Conservation (phyloP, 2,888 invertebrate species). For the Sinotaia quadrata region DNA sequence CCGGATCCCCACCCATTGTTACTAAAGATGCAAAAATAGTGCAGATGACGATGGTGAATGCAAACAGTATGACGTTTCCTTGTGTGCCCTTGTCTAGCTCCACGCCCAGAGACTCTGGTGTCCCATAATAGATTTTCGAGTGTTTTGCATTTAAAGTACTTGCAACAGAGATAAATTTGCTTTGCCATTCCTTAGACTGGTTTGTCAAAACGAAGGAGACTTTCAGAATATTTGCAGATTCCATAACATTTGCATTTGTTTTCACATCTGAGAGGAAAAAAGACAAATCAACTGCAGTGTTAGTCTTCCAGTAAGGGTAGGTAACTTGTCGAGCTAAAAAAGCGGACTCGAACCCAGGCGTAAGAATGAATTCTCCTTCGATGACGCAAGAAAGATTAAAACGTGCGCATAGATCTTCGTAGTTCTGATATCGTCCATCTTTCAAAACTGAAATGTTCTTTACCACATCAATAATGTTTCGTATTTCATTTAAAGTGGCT, state of each 20-base stretch:
- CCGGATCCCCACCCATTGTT: constrained; percentile 41
- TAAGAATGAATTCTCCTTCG: background rate
- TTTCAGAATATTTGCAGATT: constrained; percentile 22
- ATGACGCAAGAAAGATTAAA: background rate
- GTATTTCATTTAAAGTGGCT: background rate
- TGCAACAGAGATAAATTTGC: constrained; percentile 11
- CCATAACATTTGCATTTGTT: background rate
- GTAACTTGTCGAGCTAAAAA: constrained; percentile 11
- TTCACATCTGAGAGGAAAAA: constrained; percentile 8
- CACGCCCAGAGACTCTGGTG: constrained; percentile 44
- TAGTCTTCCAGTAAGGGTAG: constrained; percentile 19
- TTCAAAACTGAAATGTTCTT: background rate
- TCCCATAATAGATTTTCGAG: constrained; percentile 21
- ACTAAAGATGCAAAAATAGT: constrained; percentile 38
- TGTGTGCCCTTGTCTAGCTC: constrained; percentile 45
- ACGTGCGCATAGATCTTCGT: constrained; percentile 8
- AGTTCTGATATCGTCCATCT: background rate
- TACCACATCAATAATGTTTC: background rate
- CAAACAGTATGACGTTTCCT: constrained; percentile 31
- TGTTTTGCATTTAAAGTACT: constrained; percentile 15
- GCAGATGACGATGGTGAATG: constrained; percentile 35
- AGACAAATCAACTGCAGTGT: background rate
- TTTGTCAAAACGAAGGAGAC: constrained; percentile 25
- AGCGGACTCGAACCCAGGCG: background rate
- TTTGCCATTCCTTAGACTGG: constrained; percentile 14